Percentiles rank a stretch among this genome's conserved stretches.
phyloP scores from a whole-genome alignment of 2,797 vertebrate genomes.

The Microhierax caerulescens region DNA sequence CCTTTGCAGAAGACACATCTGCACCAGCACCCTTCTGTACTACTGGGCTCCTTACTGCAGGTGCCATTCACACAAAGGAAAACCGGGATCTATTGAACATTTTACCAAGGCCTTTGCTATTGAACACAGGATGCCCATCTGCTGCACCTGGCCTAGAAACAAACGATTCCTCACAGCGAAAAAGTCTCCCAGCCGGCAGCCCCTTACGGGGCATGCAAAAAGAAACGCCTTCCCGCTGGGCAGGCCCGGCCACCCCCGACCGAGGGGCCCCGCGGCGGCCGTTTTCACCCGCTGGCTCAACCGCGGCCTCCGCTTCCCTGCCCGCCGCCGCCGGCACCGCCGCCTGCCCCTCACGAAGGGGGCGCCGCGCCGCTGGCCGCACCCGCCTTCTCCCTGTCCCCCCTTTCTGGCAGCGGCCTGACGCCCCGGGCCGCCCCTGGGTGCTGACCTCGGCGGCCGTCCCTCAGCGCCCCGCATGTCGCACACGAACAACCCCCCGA shows the following conservation, averaged over 20 bases:
- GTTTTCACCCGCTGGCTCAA: neutral
- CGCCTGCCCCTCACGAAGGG: neutral
- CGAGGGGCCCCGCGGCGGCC: no score
- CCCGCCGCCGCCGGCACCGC: neutral
- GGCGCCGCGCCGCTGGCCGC: neutral
- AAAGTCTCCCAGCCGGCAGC: no score
- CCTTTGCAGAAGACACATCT: rapidly evolving
- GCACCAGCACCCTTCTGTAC: rapidly evolving
- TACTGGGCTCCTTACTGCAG: neutral
- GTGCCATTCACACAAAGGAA: neutral
- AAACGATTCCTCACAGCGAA: neutral
- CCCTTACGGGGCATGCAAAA: rapidly evolving
- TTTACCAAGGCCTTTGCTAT: neutral
- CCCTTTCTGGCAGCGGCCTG: neutral
- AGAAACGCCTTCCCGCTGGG: neutral
- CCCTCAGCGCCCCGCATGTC: neutral
- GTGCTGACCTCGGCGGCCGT: neutral
- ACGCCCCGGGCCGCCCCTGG: neutral
- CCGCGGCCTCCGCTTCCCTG: neutral
- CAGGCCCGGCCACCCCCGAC: neutral
- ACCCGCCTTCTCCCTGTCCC: neutral
- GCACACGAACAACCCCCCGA: neutral
- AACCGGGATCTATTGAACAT: rapidly evolving
- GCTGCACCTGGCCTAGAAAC: neutral
- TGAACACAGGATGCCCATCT: rapidly evolving